Evolutionary conservation across 2,888 invertebrate species (phyloP).

Genomic region (Odontocerum albicorne): DNA sequence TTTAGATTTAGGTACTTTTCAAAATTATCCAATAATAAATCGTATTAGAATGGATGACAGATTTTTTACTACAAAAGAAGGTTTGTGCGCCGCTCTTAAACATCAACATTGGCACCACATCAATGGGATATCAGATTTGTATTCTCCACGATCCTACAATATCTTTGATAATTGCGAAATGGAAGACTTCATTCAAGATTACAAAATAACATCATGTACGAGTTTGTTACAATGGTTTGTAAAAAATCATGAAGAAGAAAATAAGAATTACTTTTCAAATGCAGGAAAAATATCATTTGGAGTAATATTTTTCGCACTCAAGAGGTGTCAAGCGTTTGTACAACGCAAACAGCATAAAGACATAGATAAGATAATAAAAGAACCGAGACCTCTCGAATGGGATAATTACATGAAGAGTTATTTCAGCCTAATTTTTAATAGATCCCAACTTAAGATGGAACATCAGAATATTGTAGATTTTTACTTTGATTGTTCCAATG

Average conservation of each 20-base stretch:
- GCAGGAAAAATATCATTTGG: constrained; percentile 58
- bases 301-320: constrained; percentile 69
- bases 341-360: constrained; percentile 64
- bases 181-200: constrained; percentile 69
- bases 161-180: constrained; percentile 59
- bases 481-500: constrained; percentile 53
- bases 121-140: constrained; percentile 62
- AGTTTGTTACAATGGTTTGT: constrained; percentile 67
- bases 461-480: constrained; percentile 45
- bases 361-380: constrained; percentile 55
- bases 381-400: constrained; percentile 63
- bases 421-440: constrained; percentile 62
- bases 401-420: constrained; percentile 66
- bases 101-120: constrained; percentile 66
- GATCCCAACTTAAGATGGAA: constrained; percentile 53
- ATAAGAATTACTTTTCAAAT: constrained; percentile 51
- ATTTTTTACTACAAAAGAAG: constrained; percentile 52
- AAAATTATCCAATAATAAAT: constrained; percentile 44
- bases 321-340: constrained; percentile 68
- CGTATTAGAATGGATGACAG: constrained; percentile 45
- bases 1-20: constrained; percentile 41
- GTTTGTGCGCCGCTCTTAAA: constrained; percentile 58
- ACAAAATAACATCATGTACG: constrained; percentile 75
- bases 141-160: constrained; percentile 73
- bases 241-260: constrained; percentile 46